Percentiles rank a stretch among this genome's conserved stretches.
phyloP scores from a whole-genome alignment of 2,797 vertebrate genomes.

The Eulemur coronatus region DNA sequence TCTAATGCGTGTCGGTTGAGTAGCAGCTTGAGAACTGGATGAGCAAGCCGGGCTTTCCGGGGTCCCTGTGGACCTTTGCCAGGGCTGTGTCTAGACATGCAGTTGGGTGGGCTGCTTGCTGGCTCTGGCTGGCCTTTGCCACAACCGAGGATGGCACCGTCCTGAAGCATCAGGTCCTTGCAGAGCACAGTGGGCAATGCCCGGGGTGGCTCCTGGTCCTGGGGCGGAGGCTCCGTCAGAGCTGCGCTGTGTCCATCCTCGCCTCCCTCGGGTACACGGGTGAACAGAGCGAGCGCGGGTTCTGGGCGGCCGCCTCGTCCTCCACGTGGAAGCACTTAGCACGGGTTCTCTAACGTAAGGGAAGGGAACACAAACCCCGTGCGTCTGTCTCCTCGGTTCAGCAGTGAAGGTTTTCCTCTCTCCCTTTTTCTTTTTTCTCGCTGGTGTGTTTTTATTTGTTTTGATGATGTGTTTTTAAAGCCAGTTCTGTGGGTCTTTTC shows the following conservation, averaged over 20 bases:
- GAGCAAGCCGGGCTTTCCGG: background rate
- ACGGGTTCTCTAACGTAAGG: background rate
- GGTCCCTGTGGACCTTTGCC: background rate
- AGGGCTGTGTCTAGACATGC: background rate
- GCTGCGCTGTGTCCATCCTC: too few relatives aligned
- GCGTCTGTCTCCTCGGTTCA: background rate
- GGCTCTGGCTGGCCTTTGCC: background rate
- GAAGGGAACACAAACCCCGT: background rate
- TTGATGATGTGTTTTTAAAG: background rate
- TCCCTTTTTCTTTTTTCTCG: background rate
- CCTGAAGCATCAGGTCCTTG: background rate
- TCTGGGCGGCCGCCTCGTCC: background rate
- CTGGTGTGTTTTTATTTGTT: background rate
- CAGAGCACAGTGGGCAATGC: too few relatives aligned
- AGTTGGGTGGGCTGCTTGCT: background rate
- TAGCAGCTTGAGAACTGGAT: background rate
- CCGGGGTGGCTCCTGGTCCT: background rate
- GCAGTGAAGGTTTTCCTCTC: background rate
- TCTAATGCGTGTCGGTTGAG: background rate
- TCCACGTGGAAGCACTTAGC: background rate
- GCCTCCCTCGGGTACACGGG: fast-evolving
- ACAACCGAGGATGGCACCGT: background rate
- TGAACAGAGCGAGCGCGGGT: background rate
- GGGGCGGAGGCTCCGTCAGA: background rate
- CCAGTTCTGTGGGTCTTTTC: background rate